phyloP scores from a whole-genome alignment of 1,140 invertebrate species.

The Drosophila sulfurigaster region DNA sequence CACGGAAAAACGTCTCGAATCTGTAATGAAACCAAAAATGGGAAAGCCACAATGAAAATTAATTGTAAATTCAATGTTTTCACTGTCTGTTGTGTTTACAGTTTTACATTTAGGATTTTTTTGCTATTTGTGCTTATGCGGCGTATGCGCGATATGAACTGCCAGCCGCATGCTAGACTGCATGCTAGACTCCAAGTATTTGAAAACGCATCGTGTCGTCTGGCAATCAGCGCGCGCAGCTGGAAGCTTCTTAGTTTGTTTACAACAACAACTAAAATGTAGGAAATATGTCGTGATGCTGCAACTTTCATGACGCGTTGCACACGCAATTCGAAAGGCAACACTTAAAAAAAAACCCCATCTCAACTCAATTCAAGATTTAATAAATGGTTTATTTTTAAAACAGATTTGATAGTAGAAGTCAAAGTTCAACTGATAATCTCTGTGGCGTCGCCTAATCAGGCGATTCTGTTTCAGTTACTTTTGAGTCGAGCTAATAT shows the following conservation, averaged over 20 bases:
- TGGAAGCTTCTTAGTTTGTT: constrained; percentile 77
- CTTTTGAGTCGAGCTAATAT: neutral
- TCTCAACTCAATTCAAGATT: neutral
- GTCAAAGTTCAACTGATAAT: constrained; percentile 14
- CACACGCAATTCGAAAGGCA: constrained; percentile 12
- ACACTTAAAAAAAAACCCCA: neutral
- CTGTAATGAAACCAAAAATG: constrained; percentile 61
- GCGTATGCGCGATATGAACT: constrained; percentile 23
- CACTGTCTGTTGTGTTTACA: constrained; percentile 63
- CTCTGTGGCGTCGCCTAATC: neutral
- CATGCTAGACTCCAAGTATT: constrained; percentile 36
- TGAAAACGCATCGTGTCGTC: constrained; percentile 79
- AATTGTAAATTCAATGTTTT: constrained; percentile 68
- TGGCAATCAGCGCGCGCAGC: constrained; percentile 78
- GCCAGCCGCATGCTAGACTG: neutral
- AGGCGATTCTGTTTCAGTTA: neutral
- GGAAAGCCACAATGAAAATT: constrained; percentile 54
- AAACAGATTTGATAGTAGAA: neutral
- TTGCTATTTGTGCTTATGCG: constrained; percentile 55
- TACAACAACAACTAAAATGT: constrained; percentile 25
- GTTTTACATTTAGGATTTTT: constrained; percentile 8
- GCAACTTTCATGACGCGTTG: constrained; percentile 16
- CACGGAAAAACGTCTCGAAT: constrained; percentile 66
- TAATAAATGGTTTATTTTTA: neutral
- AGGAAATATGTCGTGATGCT: constrained; percentile 19